Percentiles rank a stretch among this genome's conserved stretches.
Evolutionary conservation across 1,140 invertebrate species (phyloP).

Genomic region (Diorhabda sublineata): DNA sequence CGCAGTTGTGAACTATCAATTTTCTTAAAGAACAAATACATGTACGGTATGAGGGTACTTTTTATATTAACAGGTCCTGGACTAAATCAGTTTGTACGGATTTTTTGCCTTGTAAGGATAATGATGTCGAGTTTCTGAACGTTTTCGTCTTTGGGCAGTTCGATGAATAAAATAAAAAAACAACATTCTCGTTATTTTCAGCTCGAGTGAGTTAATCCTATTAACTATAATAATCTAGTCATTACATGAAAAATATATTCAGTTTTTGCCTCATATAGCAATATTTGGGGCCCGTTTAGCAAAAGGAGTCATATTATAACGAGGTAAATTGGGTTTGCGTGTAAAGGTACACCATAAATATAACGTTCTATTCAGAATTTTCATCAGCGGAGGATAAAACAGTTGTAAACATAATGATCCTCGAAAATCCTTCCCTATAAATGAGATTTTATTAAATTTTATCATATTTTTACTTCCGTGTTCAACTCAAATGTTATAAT

Average conservation of each 20-base stretch:
- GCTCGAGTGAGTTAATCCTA: no score
- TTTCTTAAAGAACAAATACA: no score
- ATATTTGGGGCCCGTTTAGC: neutral
- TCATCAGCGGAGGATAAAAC: conserved; percentile 1
- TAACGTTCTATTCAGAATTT: neutral
- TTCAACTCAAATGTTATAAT: neutral
- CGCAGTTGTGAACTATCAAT: no score
- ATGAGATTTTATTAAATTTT: neutral
- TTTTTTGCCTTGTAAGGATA: no score
- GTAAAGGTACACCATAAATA: neutral
- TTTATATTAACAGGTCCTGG: no score
- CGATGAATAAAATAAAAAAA: no score
- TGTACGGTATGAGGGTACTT: no score
- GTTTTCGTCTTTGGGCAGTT: no score
- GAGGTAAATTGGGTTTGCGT: neutral
- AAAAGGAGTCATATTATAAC: neutral
- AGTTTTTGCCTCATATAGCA: neutral
- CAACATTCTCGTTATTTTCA: no score
- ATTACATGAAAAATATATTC: neutral
- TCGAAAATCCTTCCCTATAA: neutral
- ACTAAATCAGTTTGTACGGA: no score
- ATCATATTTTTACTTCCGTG: neutral
- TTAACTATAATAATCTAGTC: neutral
- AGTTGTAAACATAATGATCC: conserved; percentile 1
- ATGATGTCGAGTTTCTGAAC: no score